Evolutionary conservation across 1,140 invertebrate genomes (phyloP).

Genomic region (Diplogasteroides magnus): DNA sequence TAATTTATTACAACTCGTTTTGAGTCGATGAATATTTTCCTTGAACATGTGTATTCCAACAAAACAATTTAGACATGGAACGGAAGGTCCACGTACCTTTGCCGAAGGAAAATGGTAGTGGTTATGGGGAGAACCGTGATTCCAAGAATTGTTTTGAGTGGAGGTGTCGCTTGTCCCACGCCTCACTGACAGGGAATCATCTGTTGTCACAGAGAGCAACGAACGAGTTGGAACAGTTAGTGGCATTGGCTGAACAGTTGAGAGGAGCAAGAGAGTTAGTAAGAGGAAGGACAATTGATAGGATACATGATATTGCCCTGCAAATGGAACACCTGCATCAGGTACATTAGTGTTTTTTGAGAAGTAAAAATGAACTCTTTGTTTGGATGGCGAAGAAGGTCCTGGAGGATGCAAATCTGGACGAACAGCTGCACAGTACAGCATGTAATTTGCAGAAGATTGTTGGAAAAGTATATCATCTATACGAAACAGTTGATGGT

Average conservation of each 20-base stretch:
- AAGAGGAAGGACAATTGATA: conserved; percentile 17
- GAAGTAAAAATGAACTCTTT: background rate
- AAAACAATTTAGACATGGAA: conserved; percentile 1
- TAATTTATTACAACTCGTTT: background rate
- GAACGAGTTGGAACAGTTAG: conserved; percentile 11
- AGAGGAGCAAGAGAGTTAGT: conserved; percentile 17
- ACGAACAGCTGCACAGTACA: conserved; percentile 64
- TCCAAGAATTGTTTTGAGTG: too few species aligned
- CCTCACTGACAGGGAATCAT: too few species aligned
- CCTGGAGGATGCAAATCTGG: conserved; percentile 64
- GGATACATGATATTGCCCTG: conserved; percentile 18
- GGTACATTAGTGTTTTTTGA: background rate
- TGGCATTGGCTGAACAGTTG: conserved; percentile 16
- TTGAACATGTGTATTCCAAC: too few species aligned
- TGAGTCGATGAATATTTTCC: background rate
- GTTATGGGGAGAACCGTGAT: background rate
- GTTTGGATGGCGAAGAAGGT: conserved; percentile 64
- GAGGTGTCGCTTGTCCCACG: too few species aligned
- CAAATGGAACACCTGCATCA: conserved; percentile 29
- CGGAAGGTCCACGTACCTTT: background rate
- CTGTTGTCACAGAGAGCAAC: background rate
- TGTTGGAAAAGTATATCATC: conserved; percentile 68
- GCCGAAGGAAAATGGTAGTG: background rate
- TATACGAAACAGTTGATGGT: conserved; percentile 61
- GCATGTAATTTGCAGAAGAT: conserved; percentile 71